Evolutionary conservation across 1,140 invertebrate genomes (phyloP), one percentile per base, ranked within the genome.

Genomic region (Caenorhabditis remanei): DNA sequence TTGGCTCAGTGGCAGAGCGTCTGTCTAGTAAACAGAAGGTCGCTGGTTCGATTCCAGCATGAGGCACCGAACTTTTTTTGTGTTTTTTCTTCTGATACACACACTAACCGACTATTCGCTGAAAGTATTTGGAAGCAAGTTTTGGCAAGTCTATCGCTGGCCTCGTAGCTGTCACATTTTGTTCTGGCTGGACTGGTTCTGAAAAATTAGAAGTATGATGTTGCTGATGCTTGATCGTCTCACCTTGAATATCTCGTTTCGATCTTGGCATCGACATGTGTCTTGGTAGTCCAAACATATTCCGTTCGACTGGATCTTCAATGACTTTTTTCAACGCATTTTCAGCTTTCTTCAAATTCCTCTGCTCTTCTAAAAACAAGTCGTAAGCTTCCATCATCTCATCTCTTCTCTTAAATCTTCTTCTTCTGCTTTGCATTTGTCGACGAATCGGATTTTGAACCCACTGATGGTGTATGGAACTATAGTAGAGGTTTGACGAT

Each of bases 31-130:
- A 90, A 90, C 89, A 88, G 89, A 90, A 90, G 89, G 89, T 90
- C 89, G 89, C 89, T 90, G 89, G 89, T 90, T 90, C 89, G 89
- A 90, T 88, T 90, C 89, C 89, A 90, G 89, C 89, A 90, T 90
- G 87, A 90, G 89, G 89, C 89, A 90, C 71, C 71, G 71, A 79
- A 79, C 1, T 53, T 79, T 79, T n/a, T 53, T 79, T 79, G 7
- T 9, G 0, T 71, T 46, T 46, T 71, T 24, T 9, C 9, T 7
- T 13, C 7, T 43, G 0, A 46, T 79, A 24, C 14, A 6, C 21
- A 53, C 0, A 79, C 71, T 53, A 3, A 79, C 71, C 71, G 2
- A 79, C 46, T 50, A 79, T 50, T 53, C 46, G n/a, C n/a, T 79
- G 71, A 11, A 79, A 79, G 13, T 79, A 79, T 41, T 79, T 79